These are phyloP conservation scores for Drosophila parabipectinata DNA, from an alignment of 1,140 invertebrate genomes.

Conservation along the genomic window DNA sequence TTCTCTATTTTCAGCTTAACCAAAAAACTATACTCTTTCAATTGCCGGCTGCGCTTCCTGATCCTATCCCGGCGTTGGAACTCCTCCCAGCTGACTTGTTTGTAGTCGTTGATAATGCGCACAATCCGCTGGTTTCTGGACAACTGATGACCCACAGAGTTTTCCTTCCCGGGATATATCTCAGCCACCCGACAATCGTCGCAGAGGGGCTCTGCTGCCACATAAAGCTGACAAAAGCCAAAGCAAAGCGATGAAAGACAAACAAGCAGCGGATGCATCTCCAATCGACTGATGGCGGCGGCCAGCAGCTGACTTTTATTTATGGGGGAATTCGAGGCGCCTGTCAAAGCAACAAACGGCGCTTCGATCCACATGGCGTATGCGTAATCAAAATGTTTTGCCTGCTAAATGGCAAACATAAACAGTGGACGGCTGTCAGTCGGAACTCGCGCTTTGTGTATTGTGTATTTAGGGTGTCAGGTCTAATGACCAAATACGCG, in stretches of 20 bases:
- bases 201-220: conserved; percentile 5
- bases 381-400: conserved; percentile 79
- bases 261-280: conserved; percentile 51
- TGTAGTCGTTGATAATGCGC: conserved; percentile 35
- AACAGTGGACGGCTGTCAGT: conserved; percentile 41
- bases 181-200: conserved; percentile 22
- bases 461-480: conserved; percentile 53
- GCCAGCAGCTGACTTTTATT: conserved; percentile 57
- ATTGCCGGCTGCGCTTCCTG: background rate
- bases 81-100: conserved; percentile 1
- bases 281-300: conserved; percentile 38
- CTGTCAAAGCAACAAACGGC: conserved; percentile 62
- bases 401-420: conserved; percentile 68
- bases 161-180: conserved; percentile 15
- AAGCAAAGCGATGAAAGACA: conserved; percentile 42
- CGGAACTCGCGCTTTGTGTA: background rate
- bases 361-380: conserved; percentile 58
- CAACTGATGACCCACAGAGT: background rate
- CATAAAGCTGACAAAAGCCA: background rate
- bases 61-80: background rate
- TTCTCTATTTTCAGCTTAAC: conserved; percentile 18
- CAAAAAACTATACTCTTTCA: conserved; percentile 21
- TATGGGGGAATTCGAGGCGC: conserved; percentile 55
- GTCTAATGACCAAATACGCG: conserved; percentile 69
- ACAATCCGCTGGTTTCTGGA: conserved; percentile 18